Evolutionary conservation across 2,888 invertebrate species (phyloP).

Genomic region (Drosophila borborema): DNA sequence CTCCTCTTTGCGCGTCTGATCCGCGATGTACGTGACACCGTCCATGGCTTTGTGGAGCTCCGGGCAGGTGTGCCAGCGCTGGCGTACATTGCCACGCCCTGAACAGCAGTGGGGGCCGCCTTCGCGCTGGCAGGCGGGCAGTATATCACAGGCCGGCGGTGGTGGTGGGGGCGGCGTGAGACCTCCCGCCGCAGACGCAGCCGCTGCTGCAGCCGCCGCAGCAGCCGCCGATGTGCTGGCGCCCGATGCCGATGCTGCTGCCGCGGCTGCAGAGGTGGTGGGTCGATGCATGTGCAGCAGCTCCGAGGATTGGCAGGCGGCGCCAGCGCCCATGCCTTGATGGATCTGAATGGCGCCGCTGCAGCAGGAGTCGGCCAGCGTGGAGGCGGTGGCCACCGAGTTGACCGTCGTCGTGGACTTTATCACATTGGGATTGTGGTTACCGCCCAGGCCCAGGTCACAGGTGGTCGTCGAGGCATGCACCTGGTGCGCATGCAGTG

Average conservation of each 20-base stretch:
- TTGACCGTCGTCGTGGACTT: conserved; percentile 84
- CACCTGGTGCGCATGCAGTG: conserved; percentile 84
- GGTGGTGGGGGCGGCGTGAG: conserved; percentile 80
- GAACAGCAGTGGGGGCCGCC: conserved; percentile 86
- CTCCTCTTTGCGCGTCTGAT: conserved; percentile 96
- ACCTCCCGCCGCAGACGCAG: conserved; percentile 54
- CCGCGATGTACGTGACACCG: conserved; percentile 96
- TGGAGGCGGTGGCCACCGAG: conserved; percentile 83
- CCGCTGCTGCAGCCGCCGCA: conserved; percentile 49
- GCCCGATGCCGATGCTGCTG: conserved; percentile 44
- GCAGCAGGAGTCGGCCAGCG: conserved; percentile 84
- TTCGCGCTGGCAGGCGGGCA: conserved; percentile 82
- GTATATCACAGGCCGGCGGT: conserved; percentile 73
- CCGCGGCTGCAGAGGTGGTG: conserved; percentile 58
- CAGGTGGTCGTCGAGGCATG: conserved; percentile 85
- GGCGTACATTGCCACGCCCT: conserved; percentile 86
- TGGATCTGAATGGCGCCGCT: conserved; percentile 82
- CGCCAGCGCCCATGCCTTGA: conserved; percentile 81
- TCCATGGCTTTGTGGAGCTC: conserved; percentile 97
- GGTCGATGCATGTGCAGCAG: conserved; percentile 69
- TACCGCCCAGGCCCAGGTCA: conserved; percentile 82
- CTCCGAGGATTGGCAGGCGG: conserved; percentile 81
- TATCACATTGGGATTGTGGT: conserved; percentile 84
- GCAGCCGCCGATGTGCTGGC: conserved; percentile 51
- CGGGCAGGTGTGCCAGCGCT: conserved; percentile 95